Base-by-base conservation (phyloP, 37 sponge, comb jelly and placozoan genomes). In the Oopsacas minuta region DNA sequence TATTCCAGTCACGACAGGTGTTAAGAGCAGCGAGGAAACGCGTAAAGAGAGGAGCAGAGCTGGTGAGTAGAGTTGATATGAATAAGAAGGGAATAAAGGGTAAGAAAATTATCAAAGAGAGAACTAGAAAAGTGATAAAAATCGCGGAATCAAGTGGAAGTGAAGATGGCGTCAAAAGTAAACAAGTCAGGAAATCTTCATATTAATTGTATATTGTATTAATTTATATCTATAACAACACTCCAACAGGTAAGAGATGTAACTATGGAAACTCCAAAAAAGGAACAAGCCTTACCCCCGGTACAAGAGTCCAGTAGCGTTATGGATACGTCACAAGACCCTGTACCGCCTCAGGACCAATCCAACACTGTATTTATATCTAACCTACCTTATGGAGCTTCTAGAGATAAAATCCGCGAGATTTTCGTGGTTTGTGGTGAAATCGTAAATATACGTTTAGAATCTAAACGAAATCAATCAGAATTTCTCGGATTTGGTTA, bases 11-110 rank as follows among this genome's bases (percentile, higher is more conserved):
- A 20, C 75, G 75, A 3, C 20, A 61, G 28, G 75, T 61, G 75
- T 12, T 61, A n/a, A 61, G 75, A 61, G 75, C 75, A 3, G 75
- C 75, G 75, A 61, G 75, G 30, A 61, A 61, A 34, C 75, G 75
- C 17, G 75, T 61, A 61, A 61, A 61, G 75, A 61, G 75, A 61
- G 75, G 75, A 10, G 75, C 5, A 32, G 28, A 61, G 30, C 28
- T 61, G 1, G 75, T 61, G 75, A 61, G 75, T 61, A 61, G 30
- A 61, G 75, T 12, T 5, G 75, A n/a, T 32, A 5, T 61, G 17
- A 12, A n/a, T n/a, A 61, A 61, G 75, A 61, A n/a, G 28, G 28
- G 1, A 61, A 61, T 12, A 5, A 61, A 61, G 22, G 75, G 75
- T 3, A n/a, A 10, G 28, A 61, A 61, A 34, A 34, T 61, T n/a